phyloP scores from a whole-genome alignment of 2,888 invertebrate genomes.

The Carabus problematicus region DNA sequence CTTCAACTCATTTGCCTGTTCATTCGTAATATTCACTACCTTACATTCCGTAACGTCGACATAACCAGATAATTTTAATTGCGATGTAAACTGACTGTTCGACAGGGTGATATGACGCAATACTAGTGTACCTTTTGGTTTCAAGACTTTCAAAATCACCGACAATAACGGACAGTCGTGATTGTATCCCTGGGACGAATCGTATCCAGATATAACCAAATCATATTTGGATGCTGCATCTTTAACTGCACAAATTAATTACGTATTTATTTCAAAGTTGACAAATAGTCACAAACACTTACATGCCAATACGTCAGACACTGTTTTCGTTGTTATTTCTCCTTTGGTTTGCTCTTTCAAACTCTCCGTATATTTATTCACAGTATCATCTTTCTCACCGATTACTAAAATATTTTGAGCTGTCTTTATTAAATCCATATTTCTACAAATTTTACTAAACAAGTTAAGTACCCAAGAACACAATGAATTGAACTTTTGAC shows the following conservation, averaged over 20 bases:
- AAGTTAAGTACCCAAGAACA: neutral
- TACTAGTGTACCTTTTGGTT: constrained; percentile 68
- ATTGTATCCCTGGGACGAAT: constrained; percentile 59
- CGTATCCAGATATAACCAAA: constrained; percentile 63
- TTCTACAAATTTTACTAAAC: neutral
- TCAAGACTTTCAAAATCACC: constrained; percentile 67
- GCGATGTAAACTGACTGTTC: constrained; percentile 54
- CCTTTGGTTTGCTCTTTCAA: constrained; percentile 59
- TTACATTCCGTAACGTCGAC: constrained; percentile 54
- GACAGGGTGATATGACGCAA: constrained; percentile 59
- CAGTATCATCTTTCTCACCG: constrained; percentile 63
- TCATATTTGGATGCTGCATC: constrained; percentile 68
- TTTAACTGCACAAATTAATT: constrained; percentile 58
- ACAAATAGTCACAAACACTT: neutral
- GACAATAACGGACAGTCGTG: constrained; percentile 61
- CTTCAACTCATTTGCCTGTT: constrained; percentile 43
- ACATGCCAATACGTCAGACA: constrained; percentile 19
- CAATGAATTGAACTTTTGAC: constrained; percentile 10
- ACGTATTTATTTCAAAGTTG: neutral
- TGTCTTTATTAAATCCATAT: constrained; percentile 56
- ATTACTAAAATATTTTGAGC: constrained; percentile 65
- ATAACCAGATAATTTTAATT: constrained; percentile 72
- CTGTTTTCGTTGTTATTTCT: constrained; percentile 19
- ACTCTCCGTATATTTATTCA: constrained; percentile 63
- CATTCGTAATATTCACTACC: constrained; percentile 33